A percentile compares a stretch with the other conserved stretches of the same genome.
phyloP scores from a whole-genome alignment of 1,140 invertebrate species.

The Cryptotermes secundus region DNA sequence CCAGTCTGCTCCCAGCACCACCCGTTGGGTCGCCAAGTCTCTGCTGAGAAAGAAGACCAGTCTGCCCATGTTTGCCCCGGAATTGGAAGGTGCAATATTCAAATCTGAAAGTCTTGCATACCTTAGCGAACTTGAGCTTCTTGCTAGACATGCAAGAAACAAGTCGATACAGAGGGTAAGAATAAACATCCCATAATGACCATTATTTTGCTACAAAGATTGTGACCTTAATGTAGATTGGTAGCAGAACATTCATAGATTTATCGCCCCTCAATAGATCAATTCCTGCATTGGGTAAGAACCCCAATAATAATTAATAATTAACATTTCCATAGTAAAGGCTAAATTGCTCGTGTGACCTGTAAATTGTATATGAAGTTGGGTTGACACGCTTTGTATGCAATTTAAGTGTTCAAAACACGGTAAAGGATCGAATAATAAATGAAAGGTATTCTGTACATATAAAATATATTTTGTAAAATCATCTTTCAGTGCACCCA shows the following conservation, averaged over 20 bases:
- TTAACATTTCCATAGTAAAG: too few relatives aligned
- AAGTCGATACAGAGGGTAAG: conserved; percentile 53
- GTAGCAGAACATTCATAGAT: neutral
- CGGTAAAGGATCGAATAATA: too few relatives aligned
- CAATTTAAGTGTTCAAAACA: too few relatives aligned
- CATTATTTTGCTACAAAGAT: neutral
- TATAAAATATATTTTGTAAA: too few relatives aligned
- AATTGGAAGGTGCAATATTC: conserved; percentile 50
- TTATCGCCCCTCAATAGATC: neutral
- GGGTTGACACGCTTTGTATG: too few relatives aligned
- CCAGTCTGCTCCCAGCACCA: conserved; percentile 44
- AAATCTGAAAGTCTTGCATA: conserved; percentile 53
- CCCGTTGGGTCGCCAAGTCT: conserved; percentile 45
- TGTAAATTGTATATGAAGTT: too few relatives aligned
- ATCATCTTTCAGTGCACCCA: too few relatives aligned
- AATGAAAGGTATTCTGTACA: too few relatives aligned
- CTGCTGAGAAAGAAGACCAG: conserved; percentile 43
- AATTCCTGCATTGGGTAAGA: too few relatives aligned
- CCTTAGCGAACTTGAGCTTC: conserved; percentile 48
- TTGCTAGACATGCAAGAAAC: conserved; percentile 49
- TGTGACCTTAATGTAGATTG: neutral
- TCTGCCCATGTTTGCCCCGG: conserved; percentile 42
- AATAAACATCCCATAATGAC: neutral
- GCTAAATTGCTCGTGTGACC: too few relatives aligned
- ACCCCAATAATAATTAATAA: too few relatives aligned